Evolutionary conservation across 35 echinoderm and acorn worm genomes (phyloP), one percentile per base, ranked within the genome.

Genomic region (Lytechinus variegatus): DNA sequence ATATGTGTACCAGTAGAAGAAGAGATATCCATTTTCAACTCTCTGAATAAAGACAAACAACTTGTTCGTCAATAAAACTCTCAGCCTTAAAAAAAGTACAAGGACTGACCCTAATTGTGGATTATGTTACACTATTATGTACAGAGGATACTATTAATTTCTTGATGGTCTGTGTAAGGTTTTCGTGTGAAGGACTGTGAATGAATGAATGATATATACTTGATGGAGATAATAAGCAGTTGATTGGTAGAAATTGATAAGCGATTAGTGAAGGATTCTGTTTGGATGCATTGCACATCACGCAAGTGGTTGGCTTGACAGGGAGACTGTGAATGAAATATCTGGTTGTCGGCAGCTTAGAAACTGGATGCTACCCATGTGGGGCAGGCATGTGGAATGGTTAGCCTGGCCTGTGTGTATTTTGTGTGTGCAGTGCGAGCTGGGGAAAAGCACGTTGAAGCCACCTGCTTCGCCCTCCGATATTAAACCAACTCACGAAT

Each of bases 381-480:
- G 88, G 29, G 52, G 88, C 29, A 90, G 28, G 52, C 28, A 90
- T 90, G 88, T 90, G 88, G 16, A 9, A 54, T 21, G 88, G 14
- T 54, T 14, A 90, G 88, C 92, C 92, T 54, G 3, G 55, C 53
- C 92, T 57, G 92, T 93, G 92, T 93, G 92, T 93, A 93, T 57
- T 57, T 33, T 93, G 92, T 54, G 92, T 54, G 28, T 90, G 88
- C 88, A 13, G 88, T 90, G 27, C 52, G 88, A 54, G 88, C 88
- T 52, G 88, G 88, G 87, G 29, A 90, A 52, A 90, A 54, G 88
- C 88, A 90, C 88, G 88, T 90, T 90, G 88, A 12, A 44, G 52
- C 88, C 88, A 90, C 88, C 88, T 90, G 88, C 88, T 90, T 54
- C 52, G 52, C 88, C 52, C 88, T 54, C 88, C 9, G 28, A 54